A percentile compares a stretch with the other conserved stretches of the same genome.
Conservation (phyloP, 2,888 invertebrate genomes). For the Rhimphoctona megacephalus region DNA sequence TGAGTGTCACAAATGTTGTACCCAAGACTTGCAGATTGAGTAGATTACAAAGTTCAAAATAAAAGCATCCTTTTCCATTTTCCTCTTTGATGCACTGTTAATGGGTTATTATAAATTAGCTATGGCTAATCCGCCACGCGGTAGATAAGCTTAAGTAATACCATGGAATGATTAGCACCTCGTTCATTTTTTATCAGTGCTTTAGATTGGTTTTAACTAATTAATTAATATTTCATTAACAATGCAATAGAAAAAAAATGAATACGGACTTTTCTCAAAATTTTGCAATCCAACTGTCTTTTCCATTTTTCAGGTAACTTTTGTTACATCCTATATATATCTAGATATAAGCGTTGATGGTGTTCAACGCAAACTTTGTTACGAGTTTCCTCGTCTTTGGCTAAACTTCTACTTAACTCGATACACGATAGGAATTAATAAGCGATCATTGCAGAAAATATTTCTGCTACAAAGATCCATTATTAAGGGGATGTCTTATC, state of each 20-base stretch:
- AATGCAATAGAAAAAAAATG: not conserved
- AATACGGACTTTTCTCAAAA: not conserved
- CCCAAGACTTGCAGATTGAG: not conserved
- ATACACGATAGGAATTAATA: constrained; percentile 39
- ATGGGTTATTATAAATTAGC: no score
- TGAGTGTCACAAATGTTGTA: not conserved
- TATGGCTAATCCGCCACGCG: no score
- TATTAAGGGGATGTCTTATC: not conserved
- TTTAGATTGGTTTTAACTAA: not conserved
- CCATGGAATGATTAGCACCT: no score
- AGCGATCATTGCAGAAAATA: not conserved
- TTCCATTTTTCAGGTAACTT: not conserved
- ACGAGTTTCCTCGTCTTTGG: constrained; percentile 23
- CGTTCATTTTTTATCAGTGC: not conserved
- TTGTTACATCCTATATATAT: constrained; percentile 22
- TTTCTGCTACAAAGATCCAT: not conserved
- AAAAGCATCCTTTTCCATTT: no score
- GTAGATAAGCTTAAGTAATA: no score
- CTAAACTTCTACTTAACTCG: constrained; percentile 30
- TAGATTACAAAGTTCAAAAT: not conserved
- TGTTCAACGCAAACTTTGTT: constrained; percentile 1
- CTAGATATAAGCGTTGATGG: constrained; percentile 33
- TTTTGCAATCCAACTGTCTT: not conserved
- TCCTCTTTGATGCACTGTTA: no score
- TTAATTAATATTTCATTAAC: not conserved